These are phyloP conservation scores for Sebastes taczanowskii DNA, from an alignment of 2,797 vertebrate genomes.

Conservation along the genomic window DNA sequence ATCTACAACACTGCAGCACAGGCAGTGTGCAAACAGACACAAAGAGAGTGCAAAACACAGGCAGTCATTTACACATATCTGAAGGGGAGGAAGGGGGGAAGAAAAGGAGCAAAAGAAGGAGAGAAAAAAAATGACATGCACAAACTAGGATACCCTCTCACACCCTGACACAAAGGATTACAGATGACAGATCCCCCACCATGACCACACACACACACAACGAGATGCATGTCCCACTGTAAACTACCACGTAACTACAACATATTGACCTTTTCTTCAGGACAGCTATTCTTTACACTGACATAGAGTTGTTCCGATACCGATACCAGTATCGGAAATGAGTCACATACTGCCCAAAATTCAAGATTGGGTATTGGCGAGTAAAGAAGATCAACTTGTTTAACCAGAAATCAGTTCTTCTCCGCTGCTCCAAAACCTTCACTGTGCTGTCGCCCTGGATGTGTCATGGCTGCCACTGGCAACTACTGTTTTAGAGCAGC, in stretches of 20 bases:
- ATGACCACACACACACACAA: constrained; percentile 30
- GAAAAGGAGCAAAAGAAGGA: constrained; percentile 1
- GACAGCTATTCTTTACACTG: not conserved
- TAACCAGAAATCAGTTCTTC: no score
- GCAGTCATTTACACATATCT: constrained; percentile 49
- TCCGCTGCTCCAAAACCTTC: no score
- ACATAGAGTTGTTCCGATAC: no score
- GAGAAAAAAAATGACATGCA: constrained; percentile 12
- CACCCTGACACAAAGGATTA: constrained; percentile 25
- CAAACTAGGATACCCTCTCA: constrained; percentile 2
- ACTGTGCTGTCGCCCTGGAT: no score
- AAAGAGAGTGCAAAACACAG: constrained; percentile 25
- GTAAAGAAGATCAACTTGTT: no score
- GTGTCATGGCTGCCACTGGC: no score
- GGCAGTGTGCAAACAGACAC: constrained; percentile 43
- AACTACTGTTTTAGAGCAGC: no score
- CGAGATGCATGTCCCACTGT: constrained; percentile 7
- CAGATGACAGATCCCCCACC: constrained; percentile 12
- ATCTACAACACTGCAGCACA: constrained; percentile 54
- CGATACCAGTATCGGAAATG: no score
- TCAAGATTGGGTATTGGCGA: no score
- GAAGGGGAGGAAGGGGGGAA: not conserved
- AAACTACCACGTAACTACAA: constrained; percentile 28
- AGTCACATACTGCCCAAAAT: no score
- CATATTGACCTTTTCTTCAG: constrained; percentile 30